These are phyloP conservation scores for Palloptera scutellata DNA, from an alignment of 2,888 invertebrate species.

Conservation along the genomic window DNA sequence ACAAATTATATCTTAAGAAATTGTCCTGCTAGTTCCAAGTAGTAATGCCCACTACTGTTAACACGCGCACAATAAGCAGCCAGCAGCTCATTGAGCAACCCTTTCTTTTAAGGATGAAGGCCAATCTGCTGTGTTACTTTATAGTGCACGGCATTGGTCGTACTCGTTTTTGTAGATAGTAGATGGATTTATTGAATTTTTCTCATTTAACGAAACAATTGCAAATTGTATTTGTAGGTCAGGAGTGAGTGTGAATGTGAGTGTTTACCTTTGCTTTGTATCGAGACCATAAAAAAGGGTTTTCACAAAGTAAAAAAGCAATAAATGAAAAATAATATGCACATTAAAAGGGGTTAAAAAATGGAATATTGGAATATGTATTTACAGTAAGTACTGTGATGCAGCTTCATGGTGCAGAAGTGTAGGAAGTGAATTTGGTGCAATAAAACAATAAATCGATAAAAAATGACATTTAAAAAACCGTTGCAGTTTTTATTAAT, in stretches of 20 bases:
- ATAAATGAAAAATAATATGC: constrained; percentile 9
- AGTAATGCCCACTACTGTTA: constrained; percentile 24
- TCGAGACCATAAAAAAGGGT: constrained; percentile 16
- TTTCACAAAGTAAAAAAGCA: constrained; percentile 1
- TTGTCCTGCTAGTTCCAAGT: constrained; percentile 33
- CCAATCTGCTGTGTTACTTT: too few relatives aligned
- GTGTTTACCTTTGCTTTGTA: not conserved
- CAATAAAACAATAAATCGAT: constrained; percentile 40
- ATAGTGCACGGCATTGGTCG: too few relatives aligned
- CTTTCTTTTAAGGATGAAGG: too few relatives aligned
- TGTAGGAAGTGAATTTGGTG: constrained; percentile 25
- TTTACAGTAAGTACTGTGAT: too few relatives aligned
- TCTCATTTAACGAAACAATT: constrained; percentile 37
- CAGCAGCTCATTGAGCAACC: too few relatives aligned
- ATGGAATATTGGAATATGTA: not conserved
- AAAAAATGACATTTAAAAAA: constrained; percentile 18
- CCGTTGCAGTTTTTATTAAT: not conserved
- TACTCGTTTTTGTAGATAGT: too few relatives aligned
- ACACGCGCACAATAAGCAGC: constrained; percentile 7
- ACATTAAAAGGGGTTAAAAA: constrained; percentile 36
- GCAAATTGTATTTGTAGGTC: constrained; percentile 45
- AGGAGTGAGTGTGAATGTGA: constrained; percentile 31
- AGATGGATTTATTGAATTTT: constrained; percentile 2
- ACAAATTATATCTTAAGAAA: constrained; percentile 35
- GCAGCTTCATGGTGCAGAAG: constrained; percentile 10